Base-by-base conservation (phyloP, 1,140 invertebrate genomes). In the Paralvinella palmiformis region DNA sequence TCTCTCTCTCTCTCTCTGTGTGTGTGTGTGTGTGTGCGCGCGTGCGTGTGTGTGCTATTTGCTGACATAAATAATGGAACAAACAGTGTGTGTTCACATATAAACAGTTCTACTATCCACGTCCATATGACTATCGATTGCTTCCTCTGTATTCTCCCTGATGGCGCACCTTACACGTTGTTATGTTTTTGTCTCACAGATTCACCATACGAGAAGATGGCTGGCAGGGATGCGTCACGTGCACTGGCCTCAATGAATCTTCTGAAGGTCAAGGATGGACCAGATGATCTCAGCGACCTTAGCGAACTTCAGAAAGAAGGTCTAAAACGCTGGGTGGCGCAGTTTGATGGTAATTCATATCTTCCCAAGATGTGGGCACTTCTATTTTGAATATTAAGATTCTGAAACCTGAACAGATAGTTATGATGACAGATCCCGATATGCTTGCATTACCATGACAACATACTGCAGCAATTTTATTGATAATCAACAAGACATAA, bases 291-390 rank as follows among this genome's bases (percentile, higher is more conserved):
- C 55, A 57, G 55, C 35, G 55, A 57, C 55, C 55, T 57, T 20
- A 57, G 27, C 24, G 33, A 57, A 32, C 20, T 33, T 3, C 55
- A 57, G 55, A 31, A 31, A 32, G 29, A 57, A 20, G 35, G 55
- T 57, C 13, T 57, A 32, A 31, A 33, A 32, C 29, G 17, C 5
- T 57, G 55, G 55, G 55, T 22, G 35, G 33, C 6, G n/a, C 27
- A 31, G 20, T 57, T 57, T 33, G 33, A 27, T 35, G 64, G 64
- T 41, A 60, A 65, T n/a, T n/a, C n/a, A n/a, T n/a, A n/a, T n/a
- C n/a, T n/a, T n/a, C n/a, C n/a, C n/a, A n/a, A n/a, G n/a, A n/a
- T n/a, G n/a, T n/a, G n/a, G n/a, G n/a, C n/a, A n/a, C n/a, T n/a
- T n/a, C n/a, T n/a, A n/a, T n/a, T n/a, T n/a, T n/a, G n/a, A n/a